Percentiles rank a stretch among this genome's conserved stretches.
Evolutionary conservation across 2,113 vertebrate species (phyloP).

Genomic region (Elanoides forficatus): DNA sequence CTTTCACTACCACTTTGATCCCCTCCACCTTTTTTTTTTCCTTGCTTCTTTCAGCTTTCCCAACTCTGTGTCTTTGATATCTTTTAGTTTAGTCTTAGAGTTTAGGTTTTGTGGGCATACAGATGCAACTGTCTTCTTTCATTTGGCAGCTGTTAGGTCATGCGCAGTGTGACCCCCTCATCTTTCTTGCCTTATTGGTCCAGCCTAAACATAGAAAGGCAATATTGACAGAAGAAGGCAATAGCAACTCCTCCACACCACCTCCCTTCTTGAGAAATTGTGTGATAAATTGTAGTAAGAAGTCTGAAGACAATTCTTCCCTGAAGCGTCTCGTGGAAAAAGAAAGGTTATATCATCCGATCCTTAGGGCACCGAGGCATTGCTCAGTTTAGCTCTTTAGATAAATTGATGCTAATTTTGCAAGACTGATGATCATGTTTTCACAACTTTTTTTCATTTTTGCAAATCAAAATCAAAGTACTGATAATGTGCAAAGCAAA

Average conservation of each 20-base stretch:
- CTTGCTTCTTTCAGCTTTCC: background rate
- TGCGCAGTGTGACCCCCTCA: background rate
- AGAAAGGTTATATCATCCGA: background rate
- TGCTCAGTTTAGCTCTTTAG: background rate
- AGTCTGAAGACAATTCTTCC: background rate
- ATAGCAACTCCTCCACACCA: background rate
- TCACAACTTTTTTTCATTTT: background rate
- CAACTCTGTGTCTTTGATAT: background rate
- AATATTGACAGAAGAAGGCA: background rate
- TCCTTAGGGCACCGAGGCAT: background rate
- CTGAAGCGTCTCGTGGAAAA: background rate
- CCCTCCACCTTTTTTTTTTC: too few relatives aligned
- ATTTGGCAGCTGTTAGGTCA: background rate
- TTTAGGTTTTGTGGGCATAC: background rate
- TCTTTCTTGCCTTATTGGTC: background rate
- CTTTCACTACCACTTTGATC: background rate
- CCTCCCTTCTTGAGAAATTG: background rate
- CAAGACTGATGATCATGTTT: background rate
- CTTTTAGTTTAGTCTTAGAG: background rate
- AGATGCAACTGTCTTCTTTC: background rate
- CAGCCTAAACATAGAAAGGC: background rate
- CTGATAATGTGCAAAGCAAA: background rate
- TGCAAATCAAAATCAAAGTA: background rate
- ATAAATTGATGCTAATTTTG: background rate
- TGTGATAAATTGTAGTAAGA: background rate